Conservation (phyloP, 2,888 invertebrate species). For the Exocentrus adspersus region DNA sequence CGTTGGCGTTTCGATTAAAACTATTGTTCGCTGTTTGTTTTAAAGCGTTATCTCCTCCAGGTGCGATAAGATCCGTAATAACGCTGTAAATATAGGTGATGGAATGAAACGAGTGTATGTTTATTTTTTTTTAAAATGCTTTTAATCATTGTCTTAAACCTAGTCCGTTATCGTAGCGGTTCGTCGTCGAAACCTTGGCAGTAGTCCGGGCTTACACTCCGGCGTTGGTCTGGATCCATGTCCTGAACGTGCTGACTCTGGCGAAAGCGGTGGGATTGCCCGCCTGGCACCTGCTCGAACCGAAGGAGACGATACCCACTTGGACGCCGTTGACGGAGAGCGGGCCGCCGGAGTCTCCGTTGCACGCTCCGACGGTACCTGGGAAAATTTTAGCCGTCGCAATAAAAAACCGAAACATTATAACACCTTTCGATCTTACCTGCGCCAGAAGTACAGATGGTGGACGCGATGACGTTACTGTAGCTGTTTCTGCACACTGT, state of each 20-base stretch:
- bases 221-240: conserved; percentile 20
- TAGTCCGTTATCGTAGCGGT: background rate
- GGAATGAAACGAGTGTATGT: too few species aligned
- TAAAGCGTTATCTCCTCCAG: too few species aligned
- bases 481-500: conserved; percentile 61
- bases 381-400: too few species aligned
- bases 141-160: too few species aligned
- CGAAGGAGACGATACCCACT: conserved; percentile 49
- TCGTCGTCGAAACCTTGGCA: too few species aligned
- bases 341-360: conserved; percentile 62
- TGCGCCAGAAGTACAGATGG: conserved; percentile 64
- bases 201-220: background rate
- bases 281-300: conserved; percentile 50
- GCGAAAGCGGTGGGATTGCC: conserved; percentile 59
- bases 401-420: conserved; percentile 1
- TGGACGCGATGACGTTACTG: conserved; percentile 58
- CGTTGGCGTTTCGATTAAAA: too few species aligned
- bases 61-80: too few species aligned
- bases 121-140: too few species aligned
- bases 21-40: too few species aligned
- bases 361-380: conserved; percentile 63
- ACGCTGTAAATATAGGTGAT: too few species aligned
- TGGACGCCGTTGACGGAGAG: conserved; percentile 35
- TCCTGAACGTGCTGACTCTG: conserved; percentile 46
- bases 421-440: too few species aligned